Percentiles rank a stretch among this genome's conserved stretches.
These are phyloP conservation scores for Macrophya alboannulata DNA, from an alignment of 2,888 invertebrate genomes.

Conservation along the genomic window DNA sequence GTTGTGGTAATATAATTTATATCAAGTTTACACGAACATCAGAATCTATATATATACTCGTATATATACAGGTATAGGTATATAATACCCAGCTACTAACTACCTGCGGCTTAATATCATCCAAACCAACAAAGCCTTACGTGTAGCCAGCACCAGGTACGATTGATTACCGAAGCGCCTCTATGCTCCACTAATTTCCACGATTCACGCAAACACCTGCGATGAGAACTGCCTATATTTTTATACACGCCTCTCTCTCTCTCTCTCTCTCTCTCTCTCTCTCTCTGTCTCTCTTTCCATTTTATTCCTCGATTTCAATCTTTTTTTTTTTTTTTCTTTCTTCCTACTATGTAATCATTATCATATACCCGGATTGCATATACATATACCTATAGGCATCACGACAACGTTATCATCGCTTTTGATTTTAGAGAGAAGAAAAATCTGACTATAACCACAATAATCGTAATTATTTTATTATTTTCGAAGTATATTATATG, in stretches of 20 bases:
- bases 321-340: constrained; percentile 22
- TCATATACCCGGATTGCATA: neutral
- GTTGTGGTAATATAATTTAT: constrained; percentile 6
- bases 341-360: neutral
- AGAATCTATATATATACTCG: too few relatives aligned
- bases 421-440: too few relatives aligned
- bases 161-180: constrained; percentile 53
- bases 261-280: constrained; percentile 52
- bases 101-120: constrained; percentile 14
- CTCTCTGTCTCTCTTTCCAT: constrained; percentile 33
- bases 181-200: constrained; percentile 50
- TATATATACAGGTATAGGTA: neutral
- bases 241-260: neutral
- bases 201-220: constrained; percentile 53
- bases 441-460: too few relatives aligned
- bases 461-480: neutral
- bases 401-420: too few relatives aligned
- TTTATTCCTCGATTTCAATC: constrained; percentile 57
- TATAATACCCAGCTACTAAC: neutral
- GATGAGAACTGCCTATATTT: neutral
- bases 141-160: constrained; percentile 21
- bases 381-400: too few relatives aligned
- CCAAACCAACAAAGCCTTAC: constrained; percentile 17
- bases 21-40: constrained; percentile 4
- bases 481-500: too few relatives aligned